Percentiles rank a stretch among this genome's conserved stretches.
Evolutionary conservation across 2,113 vertebrate genomes (phyloP).

Genomic region (Salvelinus fontinalis): DNA sequence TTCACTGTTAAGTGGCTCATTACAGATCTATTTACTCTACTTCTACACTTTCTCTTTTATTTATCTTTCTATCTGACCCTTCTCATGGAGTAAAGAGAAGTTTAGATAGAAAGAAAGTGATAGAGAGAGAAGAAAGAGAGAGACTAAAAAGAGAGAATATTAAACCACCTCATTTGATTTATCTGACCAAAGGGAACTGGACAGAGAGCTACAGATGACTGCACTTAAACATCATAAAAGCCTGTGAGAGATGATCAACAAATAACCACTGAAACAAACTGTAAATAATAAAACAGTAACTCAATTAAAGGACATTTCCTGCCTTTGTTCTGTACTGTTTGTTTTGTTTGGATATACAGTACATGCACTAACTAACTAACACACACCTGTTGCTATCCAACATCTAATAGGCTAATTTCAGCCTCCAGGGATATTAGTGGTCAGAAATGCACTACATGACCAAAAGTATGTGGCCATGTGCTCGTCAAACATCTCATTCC

Average conservation of each 20-base stretch:
- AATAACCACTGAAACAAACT: conserved; percentile 57
- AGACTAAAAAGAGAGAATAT: conserved; percentile 1
- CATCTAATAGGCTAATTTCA: conserved; percentile 60
- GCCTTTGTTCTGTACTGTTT: conserved; percentile 54
- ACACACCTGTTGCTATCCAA: conserved; percentile 39
- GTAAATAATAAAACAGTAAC: conserved; percentile 61
- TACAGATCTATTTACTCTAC: conserved; percentile 48
- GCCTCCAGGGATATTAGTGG: conserved; percentile 44
- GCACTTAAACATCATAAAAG: conserved; percentile 46
- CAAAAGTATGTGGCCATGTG: too few species aligned
- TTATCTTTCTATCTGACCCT: conserved; percentile 34
- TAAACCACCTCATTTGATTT: conserved; percentile 13
- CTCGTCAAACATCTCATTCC: too few species aligned
- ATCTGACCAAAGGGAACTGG: neutral
- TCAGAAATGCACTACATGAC: conserved; percentile 34
- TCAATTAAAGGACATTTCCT: conserved; percentile 55
- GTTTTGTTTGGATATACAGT: conserved; percentile 55
- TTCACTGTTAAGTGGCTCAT: conserved; percentile 65
- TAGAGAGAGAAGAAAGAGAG: conserved; percentile 9
- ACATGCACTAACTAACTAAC: conserved; percentile 39
- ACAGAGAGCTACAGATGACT: neutral
- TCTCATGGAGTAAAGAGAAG: conserved; percentile 19
- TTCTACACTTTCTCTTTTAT: conserved; percentile 46
- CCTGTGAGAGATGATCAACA: conserved; percentile 47
- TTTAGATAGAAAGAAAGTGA: neutral